phyloP scores from a whole-genome alignment of 2,888 invertebrate genomes.

The Neoaliturus tenellus region DNA sequence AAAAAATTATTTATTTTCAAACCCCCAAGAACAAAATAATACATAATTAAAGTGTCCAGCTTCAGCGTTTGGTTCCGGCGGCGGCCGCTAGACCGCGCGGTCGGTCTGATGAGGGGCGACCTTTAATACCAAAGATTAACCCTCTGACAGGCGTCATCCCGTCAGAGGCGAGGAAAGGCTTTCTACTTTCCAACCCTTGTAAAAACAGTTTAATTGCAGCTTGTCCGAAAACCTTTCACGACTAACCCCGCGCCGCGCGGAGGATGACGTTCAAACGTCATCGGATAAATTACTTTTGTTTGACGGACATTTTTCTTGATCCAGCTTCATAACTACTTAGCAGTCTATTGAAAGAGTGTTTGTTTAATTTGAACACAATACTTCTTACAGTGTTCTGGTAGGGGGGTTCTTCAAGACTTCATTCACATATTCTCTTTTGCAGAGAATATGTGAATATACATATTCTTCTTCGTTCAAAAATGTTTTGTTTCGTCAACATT shows the following conservation, averaged over 20 bases:
- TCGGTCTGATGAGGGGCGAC: not conserved
- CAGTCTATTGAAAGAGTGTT: not conserved
- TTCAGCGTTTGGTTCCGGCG: not conserved
- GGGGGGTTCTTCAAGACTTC: no score
- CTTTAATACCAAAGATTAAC: not conserved
- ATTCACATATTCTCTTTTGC: no score
- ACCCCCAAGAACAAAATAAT: no score
- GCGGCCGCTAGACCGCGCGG: not conserved
- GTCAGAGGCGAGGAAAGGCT: conserved; percentile 16
- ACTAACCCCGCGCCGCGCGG: not conserved
- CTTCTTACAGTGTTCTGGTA: no score
- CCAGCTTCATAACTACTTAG: not conserved
- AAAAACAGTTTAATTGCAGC: conserved; percentile 17
- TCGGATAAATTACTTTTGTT: no score
- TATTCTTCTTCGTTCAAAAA: no score
- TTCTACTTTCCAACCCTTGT: conserved; percentile 44
- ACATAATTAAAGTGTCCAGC: no score
- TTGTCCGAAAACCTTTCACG: conserved; percentile 45
- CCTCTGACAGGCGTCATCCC: not conserved
- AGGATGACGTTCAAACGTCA: no score
- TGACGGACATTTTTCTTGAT: not conserved
- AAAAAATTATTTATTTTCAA: no score
- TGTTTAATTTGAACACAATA: no score
- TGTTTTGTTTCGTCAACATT: no score
- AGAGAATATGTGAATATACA: no score